Conservation (phyloP, 2,797 vertebrate species). For the Sebastes nivosus region DNA sequence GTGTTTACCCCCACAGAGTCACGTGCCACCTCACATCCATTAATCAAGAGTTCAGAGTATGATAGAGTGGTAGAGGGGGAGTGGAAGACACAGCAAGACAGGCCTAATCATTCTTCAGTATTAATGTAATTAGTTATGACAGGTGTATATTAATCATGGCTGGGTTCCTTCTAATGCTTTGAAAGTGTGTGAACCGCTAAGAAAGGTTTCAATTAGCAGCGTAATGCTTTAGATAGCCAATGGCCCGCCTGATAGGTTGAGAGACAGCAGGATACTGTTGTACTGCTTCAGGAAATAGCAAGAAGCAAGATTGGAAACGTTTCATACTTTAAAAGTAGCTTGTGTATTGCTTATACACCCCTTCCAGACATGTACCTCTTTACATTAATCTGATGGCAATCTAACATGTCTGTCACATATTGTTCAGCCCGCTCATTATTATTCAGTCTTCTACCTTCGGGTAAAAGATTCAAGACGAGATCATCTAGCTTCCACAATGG, state of each 20-base stretch:
- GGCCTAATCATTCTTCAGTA: slow-evolving; percentile 63
- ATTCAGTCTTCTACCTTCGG: too few relatives aligned
- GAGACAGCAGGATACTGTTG: background rate
- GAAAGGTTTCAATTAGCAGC: slow-evolving; percentile 65
- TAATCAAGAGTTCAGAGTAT: slow-evolving; percentile 47
- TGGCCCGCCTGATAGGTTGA: background rate
- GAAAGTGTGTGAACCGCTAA: slow-evolving; percentile 63
- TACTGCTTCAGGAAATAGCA: background rate
- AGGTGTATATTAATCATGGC: slow-evolving; percentile 74
- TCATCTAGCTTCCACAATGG: too few relatives aligned
- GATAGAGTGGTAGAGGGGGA: slow-evolving; percentile 50
- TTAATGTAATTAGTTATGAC: slow-evolving; percentile 76
- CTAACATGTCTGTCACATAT: background rate
- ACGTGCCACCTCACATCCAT: slow-evolving; percentile 26
- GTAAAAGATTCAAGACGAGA: too few relatives aligned
- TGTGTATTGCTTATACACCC: background rate
- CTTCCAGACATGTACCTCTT: background rate
- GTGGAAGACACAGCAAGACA: slow-evolving; percentile 57
- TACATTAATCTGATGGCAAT: background rate
- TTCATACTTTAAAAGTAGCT: background rate
- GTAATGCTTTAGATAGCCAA: slow-evolving; percentile 43
- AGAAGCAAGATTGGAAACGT: background rate
- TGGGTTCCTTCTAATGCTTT: slow-evolving; percentile 52
- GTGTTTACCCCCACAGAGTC: slow-evolving; percentile 40
- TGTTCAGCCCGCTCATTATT: too few relatives aligned